These are phyloP conservation scores for Philonicus albiceps DNA, from an alignment of 2,888 invertebrate species.

Conservation along the genomic window DNA sequence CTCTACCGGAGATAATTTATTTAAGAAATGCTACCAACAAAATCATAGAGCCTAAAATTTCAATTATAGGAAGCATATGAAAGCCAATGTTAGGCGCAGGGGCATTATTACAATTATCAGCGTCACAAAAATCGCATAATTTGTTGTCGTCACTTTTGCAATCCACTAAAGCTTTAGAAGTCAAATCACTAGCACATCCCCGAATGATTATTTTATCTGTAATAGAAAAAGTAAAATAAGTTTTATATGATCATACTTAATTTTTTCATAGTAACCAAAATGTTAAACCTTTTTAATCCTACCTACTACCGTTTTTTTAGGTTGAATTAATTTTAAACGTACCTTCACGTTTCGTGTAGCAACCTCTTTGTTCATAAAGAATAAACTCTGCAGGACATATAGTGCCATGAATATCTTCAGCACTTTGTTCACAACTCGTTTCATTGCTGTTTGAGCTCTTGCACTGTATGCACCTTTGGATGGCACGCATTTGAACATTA, in stretches of 20 bases:
- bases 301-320: too few relatives aligned
- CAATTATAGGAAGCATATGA: background rate
- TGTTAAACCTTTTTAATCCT: too few relatives aligned
- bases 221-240: too few relatives aligned
- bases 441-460: constrained; percentile 40
- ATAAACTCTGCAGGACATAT: constrained; percentile 46
- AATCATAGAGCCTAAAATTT: background rate
- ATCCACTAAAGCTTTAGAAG: background rate
- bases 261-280: too few relatives aligned
- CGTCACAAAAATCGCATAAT: background rate
- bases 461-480: constrained; percentile 51
- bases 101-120: background rate
- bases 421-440: constrained; percentile 42
- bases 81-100: background rate
- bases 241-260: too few relatives aligned
- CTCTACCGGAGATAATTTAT: background rate
- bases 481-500: constrained; percentile 44
- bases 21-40: background rate
- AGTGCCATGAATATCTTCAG: constrained; percentile 37
- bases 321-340: background rate
- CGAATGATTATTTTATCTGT: background rate
- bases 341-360: constrained; percentile 50
- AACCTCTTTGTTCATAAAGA: constrained; percentile 49
- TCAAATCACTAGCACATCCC: constrained; percentile 15
- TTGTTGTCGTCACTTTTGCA: background rate